Percentiles rank a stretch among this genome's conserved stretches.
Conservation (phyloP, 1,140 invertebrate genomes). For the Monomorium pharaonis region DNA sequence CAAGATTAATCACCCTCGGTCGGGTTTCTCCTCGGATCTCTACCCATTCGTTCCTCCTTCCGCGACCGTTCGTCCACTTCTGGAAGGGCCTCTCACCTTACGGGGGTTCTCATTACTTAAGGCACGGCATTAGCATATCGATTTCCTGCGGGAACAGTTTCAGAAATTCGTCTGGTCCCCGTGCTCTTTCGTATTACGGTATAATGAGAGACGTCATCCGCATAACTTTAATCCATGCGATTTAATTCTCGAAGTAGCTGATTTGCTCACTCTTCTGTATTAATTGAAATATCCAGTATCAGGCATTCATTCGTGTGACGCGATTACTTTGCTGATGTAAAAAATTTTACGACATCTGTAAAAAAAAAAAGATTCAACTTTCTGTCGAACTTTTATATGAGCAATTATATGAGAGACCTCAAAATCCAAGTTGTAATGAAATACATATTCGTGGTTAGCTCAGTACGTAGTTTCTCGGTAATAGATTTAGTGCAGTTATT, state of each 20-base stretch:
- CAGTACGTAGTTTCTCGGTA: neutral
- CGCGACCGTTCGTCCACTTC: constrained; percentile 53
- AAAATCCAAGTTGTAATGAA: neutral
- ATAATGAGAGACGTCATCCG: constrained; percentile 57
- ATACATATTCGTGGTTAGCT: too few species aligned
- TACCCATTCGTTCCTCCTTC: constrained; percentile 57
- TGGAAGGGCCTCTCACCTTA: constrained; percentile 69
- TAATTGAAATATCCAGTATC: constrained; percentile 41
- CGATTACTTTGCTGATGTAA: too few species aligned
- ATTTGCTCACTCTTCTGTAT: neutral
- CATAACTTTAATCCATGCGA: constrained; percentile 60
- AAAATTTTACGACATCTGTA: neutral
- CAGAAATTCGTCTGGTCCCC: constrained; percentile 62
- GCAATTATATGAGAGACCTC: neutral
- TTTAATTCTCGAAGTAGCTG: constrained; percentile 17
- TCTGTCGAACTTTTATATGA: neutral
- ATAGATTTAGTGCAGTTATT: too few species aligned
- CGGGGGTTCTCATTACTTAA: constrained; percentile 78
- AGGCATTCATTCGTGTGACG: neutral
- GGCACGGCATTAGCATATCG: constrained; percentile 79
- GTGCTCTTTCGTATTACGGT: constrained; percentile 59
- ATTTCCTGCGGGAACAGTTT: constrained; percentile 78
- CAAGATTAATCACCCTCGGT: constrained; percentile 74
- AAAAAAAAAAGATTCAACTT: neutral
- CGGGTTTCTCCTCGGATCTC: constrained; percentile 56